Conservation (phyloP, 2,113 vertebrate genomes). For the Peromyscus polionotus region DNA sequence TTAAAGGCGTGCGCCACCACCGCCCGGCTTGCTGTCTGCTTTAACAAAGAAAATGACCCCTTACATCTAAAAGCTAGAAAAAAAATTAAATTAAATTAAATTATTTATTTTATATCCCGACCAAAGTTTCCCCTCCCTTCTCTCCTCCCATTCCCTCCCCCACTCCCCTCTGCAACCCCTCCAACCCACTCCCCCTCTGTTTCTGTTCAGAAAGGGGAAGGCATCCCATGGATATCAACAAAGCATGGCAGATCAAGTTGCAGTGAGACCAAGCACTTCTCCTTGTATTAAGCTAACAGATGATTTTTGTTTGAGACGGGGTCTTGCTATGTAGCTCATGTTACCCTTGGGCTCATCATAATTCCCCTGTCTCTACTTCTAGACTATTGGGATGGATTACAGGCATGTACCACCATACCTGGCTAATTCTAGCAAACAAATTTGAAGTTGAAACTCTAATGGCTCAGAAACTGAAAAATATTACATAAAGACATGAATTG, state of each 20-base stretch:
- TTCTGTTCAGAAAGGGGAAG: neutral
- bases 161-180: neutral
- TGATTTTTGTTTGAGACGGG: neutral
- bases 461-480: neutral
- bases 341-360: neutral
- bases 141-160: neutral
- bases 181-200: neutral
- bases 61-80: neutral
- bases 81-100: neutral
- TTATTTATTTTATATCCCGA: neutral
- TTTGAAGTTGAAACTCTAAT: neutral
- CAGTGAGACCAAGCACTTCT: neutral
- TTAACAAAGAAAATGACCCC: neutral
- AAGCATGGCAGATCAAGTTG: neutral
- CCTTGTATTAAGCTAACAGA: neutral
- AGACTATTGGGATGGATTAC: neutral
- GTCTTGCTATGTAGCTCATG: neutral
- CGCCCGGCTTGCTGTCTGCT: neutral
- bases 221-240: neutral
- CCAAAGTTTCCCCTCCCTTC: neutral
- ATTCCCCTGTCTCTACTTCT: neutral
- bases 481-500: constrained; percentile 22
- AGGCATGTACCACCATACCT: neutral
- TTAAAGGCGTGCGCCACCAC: no score
- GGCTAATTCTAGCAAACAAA: neutral